Conservation (phyloP, 2,888 invertebrate species). For the Drosophila affinis region DNA sequence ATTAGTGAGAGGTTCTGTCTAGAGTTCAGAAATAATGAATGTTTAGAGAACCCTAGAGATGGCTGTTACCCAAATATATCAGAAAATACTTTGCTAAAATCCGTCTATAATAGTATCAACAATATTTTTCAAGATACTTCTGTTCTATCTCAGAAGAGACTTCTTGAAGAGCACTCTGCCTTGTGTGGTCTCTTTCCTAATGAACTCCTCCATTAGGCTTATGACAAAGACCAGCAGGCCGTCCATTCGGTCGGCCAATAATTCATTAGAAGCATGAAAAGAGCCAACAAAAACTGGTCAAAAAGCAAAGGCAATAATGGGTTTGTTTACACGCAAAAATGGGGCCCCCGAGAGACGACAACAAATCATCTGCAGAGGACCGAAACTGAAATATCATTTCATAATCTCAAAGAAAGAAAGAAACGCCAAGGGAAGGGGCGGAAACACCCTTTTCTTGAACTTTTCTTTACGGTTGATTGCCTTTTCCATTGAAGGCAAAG, state of each 20-base stretch:
- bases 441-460: constrained; percentile 48
- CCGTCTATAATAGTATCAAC: too few relatives aligned
- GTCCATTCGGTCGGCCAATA: constrained; percentile 32
- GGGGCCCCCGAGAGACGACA: constrained; percentile 24
- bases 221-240: constrained; percentile 39
- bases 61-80: not conserved
- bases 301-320: constrained; percentile 52
- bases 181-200: constrained; percentile 35
- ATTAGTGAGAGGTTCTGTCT: constrained; percentile 1
- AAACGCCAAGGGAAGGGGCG: constrained; percentile 45
- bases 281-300: constrained; percentile 15
- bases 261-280: constrained; percentile 50
- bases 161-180: not conserved
- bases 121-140: not conserved
- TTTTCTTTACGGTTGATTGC: constrained; percentile 32
- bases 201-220: constrained; percentile 59
- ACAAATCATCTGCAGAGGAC: constrained; percentile 27
- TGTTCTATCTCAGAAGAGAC: not conserved
- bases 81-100: not conserved
- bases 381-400: constrained; percentile 46
- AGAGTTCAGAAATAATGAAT: not conserved
- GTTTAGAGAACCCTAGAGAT: not conserved
- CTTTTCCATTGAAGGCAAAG: constrained; percentile 36
- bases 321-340: constrained; percentile 61
- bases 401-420: constrained; percentile 23